These are phyloP conservation scores for Drosophila setosimentum DNA, from an alignment of 2,888 invertebrate genomes.

Conservation along the genomic window DNA sequence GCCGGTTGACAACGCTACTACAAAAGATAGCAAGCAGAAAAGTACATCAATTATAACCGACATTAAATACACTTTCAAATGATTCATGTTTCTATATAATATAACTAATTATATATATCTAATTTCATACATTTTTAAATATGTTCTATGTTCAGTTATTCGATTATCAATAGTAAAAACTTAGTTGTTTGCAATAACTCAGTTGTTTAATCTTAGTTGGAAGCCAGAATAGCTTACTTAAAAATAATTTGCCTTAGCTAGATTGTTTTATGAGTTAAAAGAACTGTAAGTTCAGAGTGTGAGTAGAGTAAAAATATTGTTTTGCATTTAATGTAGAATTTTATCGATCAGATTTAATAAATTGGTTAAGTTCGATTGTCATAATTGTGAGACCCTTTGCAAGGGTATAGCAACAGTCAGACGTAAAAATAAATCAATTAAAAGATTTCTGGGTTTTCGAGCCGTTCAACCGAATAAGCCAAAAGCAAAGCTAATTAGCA, in stretches of 20 bases:
- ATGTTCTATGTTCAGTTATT: neutral
- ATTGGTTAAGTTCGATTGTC: neutral
- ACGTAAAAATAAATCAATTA: slow-evolving; percentile 61
- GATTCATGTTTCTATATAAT: neutral
- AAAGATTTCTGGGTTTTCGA: slow-evolving; percentile 45
- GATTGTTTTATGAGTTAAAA: neutral
- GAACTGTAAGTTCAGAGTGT: neutral
- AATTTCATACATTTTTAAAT: neutral
- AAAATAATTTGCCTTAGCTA: neutral
- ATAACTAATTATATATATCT: neutral
- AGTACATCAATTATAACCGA: neutral
- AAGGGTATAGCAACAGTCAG: slow-evolving; percentile 17
- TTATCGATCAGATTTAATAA: neutral
- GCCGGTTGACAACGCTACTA: slow-evolving; percentile 9
- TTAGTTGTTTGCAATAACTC: neutral
- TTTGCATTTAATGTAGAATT: neutral
- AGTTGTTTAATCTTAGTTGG: neutral
- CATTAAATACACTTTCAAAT: neutral
- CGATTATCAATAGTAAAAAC: neutral
- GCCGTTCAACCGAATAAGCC: slow-evolving; percentile 28
- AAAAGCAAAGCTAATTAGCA: slow-evolving; percentile 54
- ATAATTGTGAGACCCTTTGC: neutral
- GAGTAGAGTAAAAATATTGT: neutral
- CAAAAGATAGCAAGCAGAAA: slow-evolving; percentile 5
- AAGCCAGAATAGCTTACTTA: neutral